Conservation (phyloP, 1,140 invertebrate species). For the Saccostrea cuccullata region DNA sequence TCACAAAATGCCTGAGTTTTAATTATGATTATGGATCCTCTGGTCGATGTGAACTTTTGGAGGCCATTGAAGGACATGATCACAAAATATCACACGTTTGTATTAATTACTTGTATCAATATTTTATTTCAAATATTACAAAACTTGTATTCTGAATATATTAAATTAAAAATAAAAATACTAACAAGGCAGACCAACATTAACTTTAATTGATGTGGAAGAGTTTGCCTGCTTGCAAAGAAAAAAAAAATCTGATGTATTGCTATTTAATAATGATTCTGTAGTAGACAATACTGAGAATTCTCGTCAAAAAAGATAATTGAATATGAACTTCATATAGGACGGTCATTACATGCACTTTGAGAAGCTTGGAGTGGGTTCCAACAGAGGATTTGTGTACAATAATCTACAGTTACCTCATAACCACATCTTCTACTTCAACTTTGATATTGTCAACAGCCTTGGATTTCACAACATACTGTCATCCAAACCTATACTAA, state of each 20-base stretch:
- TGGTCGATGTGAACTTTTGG: constrained; percentile 57
- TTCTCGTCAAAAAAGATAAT: too few relatives aligned
- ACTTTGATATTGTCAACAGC: constrained; percentile 59
- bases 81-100: constrained; percentile 42
- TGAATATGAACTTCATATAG: neutral
- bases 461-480: constrained; percentile 62
- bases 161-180: too few relatives aligned
- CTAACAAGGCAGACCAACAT: too few relatives aligned
- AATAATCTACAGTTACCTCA: constrained; percentile 57
- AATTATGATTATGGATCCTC: constrained; percentile 60
- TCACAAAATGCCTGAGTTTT: constrained; percentile 59
- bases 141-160: too few relatives aligned
- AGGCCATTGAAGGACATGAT: constrained; percentile 57
- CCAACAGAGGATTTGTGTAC: constrained; percentile 54
- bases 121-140: too few relatives aligned
- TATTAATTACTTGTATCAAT: too few relatives aligned
- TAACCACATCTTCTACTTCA: constrained; percentile 62
- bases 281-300: too few relatives aligned
- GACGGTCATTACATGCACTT: constrained; percentile 57
- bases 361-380: constrained; percentile 64
- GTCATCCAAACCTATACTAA: constrained; percentile 58
- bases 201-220: too few relatives aligned
- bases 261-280: too few relatives aligned
- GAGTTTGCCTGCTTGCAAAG: too few relatives aligned
- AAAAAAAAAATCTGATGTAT: too few relatives aligned